Base-by-base conservation (phyloP, 2,797 vertebrate species). In the Champsocephalus gunnari region DNA sequence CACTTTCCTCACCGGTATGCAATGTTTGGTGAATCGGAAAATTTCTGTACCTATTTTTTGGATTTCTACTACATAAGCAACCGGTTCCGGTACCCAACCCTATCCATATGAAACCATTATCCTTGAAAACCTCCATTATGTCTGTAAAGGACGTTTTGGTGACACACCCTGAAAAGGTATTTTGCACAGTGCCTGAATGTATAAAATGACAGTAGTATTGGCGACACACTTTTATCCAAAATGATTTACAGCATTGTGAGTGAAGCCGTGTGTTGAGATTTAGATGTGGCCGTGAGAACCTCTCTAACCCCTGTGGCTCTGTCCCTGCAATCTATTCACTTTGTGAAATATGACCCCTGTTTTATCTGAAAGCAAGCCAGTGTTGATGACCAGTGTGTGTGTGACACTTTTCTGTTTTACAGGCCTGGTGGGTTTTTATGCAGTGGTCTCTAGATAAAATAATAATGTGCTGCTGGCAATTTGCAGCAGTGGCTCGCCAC, bases 291-390 rank as follows among this genome's bases (percentile, higher is more conserved):
- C 1, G 61, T 54, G 61, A 68, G 73, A 62, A 66, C 47, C 9
- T 11, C 43, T 58, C 45, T 66, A 62, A 61, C 58, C 74, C 78
- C 50, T 34, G 68, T 58, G 44, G 58, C 41, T 69, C 55, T 0
- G 41, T 77, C 78, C 58, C 16, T 64, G 55, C 34, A 34, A 13
- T 51, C 59, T 63, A 59, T 77, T 66, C 73, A 59, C 62, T 24
- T 51, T 55, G 63, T 60, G 71, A 76, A 80, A 71, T 51, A 34
- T 44, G 80, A 51, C 43, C 59, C 0, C 62, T 65, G 83, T 75
- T 84, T 62, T 58, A 48, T 84, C 65, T 83, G 73, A 86, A 71
- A 72, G 4, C 69, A 55, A 53, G 70, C 66, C 72, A 51, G 68
- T 49, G 70, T 54, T 78, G 71, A 73, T 55, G 80, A 79, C 53